Evolutionary conservation across 1,140 invertebrate species (phyloP).

Genomic region (Orchestia grillus): DNA sequence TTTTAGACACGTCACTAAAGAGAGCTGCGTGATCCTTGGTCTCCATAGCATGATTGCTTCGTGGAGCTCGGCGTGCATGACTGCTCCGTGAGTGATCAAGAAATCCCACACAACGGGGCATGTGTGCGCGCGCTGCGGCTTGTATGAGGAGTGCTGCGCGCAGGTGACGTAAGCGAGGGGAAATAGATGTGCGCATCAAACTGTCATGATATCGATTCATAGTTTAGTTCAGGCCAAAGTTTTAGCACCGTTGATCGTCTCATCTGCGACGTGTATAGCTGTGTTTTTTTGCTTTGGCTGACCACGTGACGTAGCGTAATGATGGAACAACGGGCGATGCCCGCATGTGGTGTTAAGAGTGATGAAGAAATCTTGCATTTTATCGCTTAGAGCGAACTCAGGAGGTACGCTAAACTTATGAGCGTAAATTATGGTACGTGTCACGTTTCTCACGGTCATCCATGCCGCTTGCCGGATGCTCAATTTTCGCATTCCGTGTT

Average conservation of each 20-base stretch:
- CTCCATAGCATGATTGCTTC: background rate
- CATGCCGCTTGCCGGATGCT: background rate
- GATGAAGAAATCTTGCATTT: background rate
- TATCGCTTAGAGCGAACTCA: background rate
- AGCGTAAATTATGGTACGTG: background rate
- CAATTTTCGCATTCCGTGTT: background rate
- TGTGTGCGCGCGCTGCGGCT: background rate
- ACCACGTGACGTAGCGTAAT: background rate
- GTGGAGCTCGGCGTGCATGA: background rate
- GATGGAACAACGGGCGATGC: background rate
- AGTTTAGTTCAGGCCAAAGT: background rate
- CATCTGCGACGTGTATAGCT: no score
- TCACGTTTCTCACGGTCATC: background rate
- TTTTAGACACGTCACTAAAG: conserved; percentile 7
- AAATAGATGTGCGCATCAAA: background rate
- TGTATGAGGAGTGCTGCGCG: background rate
- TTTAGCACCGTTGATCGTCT: no score
- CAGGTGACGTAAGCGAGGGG: no score
- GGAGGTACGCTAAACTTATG: background rate
- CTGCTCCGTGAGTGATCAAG: background rate
- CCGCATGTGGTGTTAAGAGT: background rate
- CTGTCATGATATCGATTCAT: background rate
- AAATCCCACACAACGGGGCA: background rate
- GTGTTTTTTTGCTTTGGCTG: background rate
- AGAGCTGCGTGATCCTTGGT: background rate